Conservation (phyloP, 2,888 invertebrate genomes). For the Timandra comae region DNA sequence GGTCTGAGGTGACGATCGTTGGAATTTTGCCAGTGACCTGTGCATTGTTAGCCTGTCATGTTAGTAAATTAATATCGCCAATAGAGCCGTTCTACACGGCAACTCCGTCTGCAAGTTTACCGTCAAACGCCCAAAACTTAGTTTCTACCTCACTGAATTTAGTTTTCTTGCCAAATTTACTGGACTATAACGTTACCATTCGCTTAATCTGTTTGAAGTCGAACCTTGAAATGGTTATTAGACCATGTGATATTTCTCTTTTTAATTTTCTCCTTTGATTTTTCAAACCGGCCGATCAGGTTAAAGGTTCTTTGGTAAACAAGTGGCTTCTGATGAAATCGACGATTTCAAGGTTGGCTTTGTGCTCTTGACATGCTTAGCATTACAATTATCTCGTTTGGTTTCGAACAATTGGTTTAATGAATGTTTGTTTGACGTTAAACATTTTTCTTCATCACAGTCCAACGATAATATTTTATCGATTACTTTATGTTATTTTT, state of each 20-base stretch:
- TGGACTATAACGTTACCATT: neutral
- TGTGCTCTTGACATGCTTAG: conserved; percentile 48
- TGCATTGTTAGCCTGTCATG: conserved; percentile 55
- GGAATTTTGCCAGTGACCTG: conserved; percentile 56
- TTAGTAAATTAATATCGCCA: conserved; percentile 66
- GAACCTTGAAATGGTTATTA: no score
- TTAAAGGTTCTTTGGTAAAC: conserved; percentile 10
- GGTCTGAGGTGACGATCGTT: conserved; percentile 36
- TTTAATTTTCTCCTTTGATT: no score
- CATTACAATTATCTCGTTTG: conserved; percentile 32
- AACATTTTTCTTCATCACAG: conserved; percentile 4
- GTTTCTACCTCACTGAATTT: conserved; percentile 8
- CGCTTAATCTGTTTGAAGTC: neutral
- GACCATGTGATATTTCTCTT: no score
- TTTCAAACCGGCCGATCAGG: no score
- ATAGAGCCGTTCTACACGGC: conserved; percentile 43
- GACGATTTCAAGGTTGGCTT: conserved; percentile 41
- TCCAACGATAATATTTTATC: no score
- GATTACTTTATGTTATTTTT: no score
- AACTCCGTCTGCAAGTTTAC: conserved; percentile 23
- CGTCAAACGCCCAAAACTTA: conserved; percentile 5
- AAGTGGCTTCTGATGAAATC: conserved; percentile 31
- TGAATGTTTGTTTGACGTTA: conserved; percentile 15
- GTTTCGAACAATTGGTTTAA: neutral
- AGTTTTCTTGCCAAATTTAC: conserved; percentile 12